Base-by-base conservation (phyloP, 2,888 invertebrate species). In the Baccha elongata region DNA sequence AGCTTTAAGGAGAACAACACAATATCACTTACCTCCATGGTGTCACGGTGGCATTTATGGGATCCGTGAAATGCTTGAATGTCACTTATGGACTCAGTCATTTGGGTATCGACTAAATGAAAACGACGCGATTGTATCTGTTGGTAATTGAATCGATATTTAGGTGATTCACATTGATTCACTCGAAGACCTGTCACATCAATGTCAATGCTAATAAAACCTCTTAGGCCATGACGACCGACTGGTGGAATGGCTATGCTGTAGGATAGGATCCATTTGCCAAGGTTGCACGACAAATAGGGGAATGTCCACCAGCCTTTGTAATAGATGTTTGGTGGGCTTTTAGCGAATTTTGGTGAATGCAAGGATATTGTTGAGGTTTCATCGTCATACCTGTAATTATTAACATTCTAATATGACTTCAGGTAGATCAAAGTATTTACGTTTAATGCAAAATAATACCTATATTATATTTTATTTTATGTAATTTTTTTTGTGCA, bases 301-400 rank as follows among this genome's bases (percentile, higher is more conserved):
- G 97, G 97, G 87, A 93, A 94, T 15, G 97, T 97, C 97, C 97
- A 97, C 94, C 96, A 95, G 21, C 96, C 96, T 87, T 93, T 90
- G 89, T 92, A 93, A 78, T 93, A 93, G 74, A 92, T 91, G 88
- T 93, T 92, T 75, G 92, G 91, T 78, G 93, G 93, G 88, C 93
- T 93, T 80, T 92, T 91, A 86, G 93, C 92, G 89, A 94, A 94
- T 90, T 94, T 94, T 46, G 93, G 93, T 42, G 93, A 93, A 68
- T 93, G 91, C 65, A 93, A 87, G 35, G 91, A 91, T 11, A 93
- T 92, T 55, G 91, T 91, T 32, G 92, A 92, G 72, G 90, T 92
- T 67, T 93, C 92, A 85, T 93, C 93, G 85, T 93, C 93, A 87
- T 93, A 93, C 92, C 93, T 92, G 46, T n/a, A 72, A 67, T 37